Percentiles rank a stretch among this genome's conserved stretches.
phyloP scores from a whole-genome alignment of 2,797 vertebrate species.

The Gymnothorax reevesii region DNA sequence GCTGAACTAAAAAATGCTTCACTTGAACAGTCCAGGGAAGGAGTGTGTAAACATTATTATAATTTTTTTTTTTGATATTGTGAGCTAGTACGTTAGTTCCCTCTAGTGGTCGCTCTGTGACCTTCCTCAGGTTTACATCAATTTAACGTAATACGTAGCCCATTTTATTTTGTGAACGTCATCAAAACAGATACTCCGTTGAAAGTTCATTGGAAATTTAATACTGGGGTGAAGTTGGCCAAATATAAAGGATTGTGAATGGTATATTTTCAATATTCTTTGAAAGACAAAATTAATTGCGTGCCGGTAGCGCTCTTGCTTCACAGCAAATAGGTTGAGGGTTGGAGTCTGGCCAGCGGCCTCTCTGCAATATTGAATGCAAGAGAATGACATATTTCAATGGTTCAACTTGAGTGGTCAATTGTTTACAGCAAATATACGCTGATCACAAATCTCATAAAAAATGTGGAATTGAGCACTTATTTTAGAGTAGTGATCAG shows the following conservation, averaged over 20 bases:
- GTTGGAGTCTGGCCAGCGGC: neutral
- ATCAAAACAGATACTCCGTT: neutral
- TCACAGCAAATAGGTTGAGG: too few relatives aligned
- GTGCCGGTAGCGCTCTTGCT: too few relatives aligned
- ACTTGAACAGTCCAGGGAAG: neutral
- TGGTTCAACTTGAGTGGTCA: too few relatives aligned
- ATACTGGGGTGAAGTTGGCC: neutral
- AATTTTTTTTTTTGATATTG: neutral
- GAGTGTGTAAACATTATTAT: neutral
- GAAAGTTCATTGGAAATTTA: neutral
- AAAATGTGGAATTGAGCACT: neutral
- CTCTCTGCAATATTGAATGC: neutral
- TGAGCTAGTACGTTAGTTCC: neutral
- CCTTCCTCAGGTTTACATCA: neutral
- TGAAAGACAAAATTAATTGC: neutral
- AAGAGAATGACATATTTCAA: too few relatives aligned
- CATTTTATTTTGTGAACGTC: neutral
- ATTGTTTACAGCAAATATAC: too few relatives aligned
- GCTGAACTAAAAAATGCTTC: neutral
- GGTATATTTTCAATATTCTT: neutral
- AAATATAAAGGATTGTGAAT: neutral
- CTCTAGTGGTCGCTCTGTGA: slow-evolving; percentile 32
- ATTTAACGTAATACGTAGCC: neutral
- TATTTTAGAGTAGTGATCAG: neutral
- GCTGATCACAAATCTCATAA: neutral